Evolutionary conservation across 2,113 vertebrate genomes (phyloP).

Genomic region (Semicossyphus pulcher): DNA sequence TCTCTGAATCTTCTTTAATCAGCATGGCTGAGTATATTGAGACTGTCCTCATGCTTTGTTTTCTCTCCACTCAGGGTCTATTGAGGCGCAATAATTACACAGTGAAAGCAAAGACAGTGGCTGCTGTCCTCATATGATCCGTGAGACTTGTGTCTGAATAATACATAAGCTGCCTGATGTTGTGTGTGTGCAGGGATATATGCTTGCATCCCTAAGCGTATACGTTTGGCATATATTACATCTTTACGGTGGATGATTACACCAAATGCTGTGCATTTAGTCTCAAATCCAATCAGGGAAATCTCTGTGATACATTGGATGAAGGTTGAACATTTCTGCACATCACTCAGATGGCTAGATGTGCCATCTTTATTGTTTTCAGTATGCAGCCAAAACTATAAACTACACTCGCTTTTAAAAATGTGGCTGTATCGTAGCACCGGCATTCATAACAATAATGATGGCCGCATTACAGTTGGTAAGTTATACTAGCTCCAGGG

Average conservation of each 20-base stretch:
- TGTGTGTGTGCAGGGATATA: background rate
- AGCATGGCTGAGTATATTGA: conserved; percentile 25
- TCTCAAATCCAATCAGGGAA: background rate
- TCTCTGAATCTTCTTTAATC: conserved; percentile 20
- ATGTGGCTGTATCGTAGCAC: background rate
- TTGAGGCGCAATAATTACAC: conserved; percentile 10
- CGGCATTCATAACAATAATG: background rate
- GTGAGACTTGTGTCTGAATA: conserved; percentile 1
- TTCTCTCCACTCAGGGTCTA: background rate
- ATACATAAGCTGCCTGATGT: background rate
- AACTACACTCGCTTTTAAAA: too few species aligned
- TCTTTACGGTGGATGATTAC: background rate
- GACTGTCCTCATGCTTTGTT: conserved; percentile 6
- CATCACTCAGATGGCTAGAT: too few species aligned
- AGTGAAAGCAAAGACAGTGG: conserved; percentile 1
- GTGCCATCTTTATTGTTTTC: background rate
- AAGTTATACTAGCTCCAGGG: background rate
- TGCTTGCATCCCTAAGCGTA: background rate
- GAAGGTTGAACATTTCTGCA: too few species aligned
- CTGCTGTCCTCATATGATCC: background rate
- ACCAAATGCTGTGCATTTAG: background rate
- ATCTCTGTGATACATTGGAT: too few species aligned
- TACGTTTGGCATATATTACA: background rate
- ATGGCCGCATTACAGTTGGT: background rate
- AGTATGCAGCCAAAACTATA: too few species aligned